Evolutionary conservation across 2,888 invertebrate species (phyloP), one percentile per base, ranked within the genome.

Genomic region (Yponomeuta malinellus): DNA sequence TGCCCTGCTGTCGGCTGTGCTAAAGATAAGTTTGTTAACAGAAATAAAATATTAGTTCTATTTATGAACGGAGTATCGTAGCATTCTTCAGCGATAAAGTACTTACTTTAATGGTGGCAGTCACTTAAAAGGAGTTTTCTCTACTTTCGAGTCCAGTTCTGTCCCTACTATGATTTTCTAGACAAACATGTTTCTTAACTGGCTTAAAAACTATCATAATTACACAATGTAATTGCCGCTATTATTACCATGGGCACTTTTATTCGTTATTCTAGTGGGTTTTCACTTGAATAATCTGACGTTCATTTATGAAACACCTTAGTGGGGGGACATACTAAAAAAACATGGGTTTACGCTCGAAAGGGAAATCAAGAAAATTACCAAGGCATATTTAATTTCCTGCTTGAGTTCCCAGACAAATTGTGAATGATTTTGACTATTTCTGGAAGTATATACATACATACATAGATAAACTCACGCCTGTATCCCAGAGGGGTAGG

Each of bases 141-240:
- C 65, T 65, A 10, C 65, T 65, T 65, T 65, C 65, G 33, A 65
- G 31, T 33, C 65, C 65, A 65, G 65, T 65, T 65, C 12, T 31
- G 31, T 33, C 33, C 15, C 52, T 59, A 15, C 65, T 65, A 65
- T 65, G 4, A 33, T 65, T 65, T 65, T 65, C 65, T 65, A 31
- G 15, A 8, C 52, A 15, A 59, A 59, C 52, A 15, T 59, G 52
- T 59, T 65, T 29, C 65, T 33, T 31, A 29, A 33, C 33, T 65
- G 65, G 33, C 52, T 15, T 59, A 43, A 43, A 43, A 43, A 59
- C 52, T 59, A 59, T 59, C 5, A 59, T 59, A 59, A 59, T 59
- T 59, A 12, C 52, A 15, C 52, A 3, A 15, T 59, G 15, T 59
- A 59, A 59, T 59, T 59, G 52, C 15, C 52, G 15, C 12, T 59